phyloP scores from a whole-genome alignment of 2,797 vertebrate species.

The Lacerta agilis region DNA sequence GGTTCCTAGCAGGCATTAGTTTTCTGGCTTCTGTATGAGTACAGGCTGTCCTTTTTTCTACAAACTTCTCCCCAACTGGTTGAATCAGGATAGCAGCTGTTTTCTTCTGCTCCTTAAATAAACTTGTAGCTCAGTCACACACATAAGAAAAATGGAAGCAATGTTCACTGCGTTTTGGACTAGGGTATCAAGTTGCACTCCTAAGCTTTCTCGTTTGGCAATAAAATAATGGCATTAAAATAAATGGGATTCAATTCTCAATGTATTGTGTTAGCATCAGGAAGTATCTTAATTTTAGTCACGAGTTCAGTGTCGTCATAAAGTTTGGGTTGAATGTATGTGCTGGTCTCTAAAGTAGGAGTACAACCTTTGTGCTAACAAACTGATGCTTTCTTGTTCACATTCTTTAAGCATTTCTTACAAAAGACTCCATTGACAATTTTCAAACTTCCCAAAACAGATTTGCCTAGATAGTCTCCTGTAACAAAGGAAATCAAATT shows the following conservation, averaged over 20 bases:
- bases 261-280: not conserved
- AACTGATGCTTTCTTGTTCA: slow-evolving; percentile 32
- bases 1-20: too few relatives aligned
- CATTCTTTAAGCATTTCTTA: slow-evolving; percentile 58
- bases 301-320: not conserved
- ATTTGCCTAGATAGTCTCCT: slow-evolving; percentile 65
- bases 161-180: not conserved
- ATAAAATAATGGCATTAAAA: not conserved
- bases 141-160: not conserved
- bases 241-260: not conserved
- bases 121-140: not conserved
- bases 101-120: not conserved
- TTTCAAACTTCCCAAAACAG: slow-evolving; percentile 76
- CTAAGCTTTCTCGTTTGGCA: not conserved
- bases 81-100: too few relatives aligned
- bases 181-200: not conserved
- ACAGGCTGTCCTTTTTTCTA: too few relatives aligned
- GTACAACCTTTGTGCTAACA: not conserved
- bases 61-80: too few relatives aligned
- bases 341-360: not conserved
- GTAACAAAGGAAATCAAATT: slow-evolving; percentile 76
- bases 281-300: not conserved
- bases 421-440: slow-evolving; percentile 61
- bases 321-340: slow-evolving; percentile 39
- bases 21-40: too few relatives aligned